Evolutionary conservation across 2,113 vertebrate genomes (phyloP).

Genomic region (Oryzias celebensis): DNA sequence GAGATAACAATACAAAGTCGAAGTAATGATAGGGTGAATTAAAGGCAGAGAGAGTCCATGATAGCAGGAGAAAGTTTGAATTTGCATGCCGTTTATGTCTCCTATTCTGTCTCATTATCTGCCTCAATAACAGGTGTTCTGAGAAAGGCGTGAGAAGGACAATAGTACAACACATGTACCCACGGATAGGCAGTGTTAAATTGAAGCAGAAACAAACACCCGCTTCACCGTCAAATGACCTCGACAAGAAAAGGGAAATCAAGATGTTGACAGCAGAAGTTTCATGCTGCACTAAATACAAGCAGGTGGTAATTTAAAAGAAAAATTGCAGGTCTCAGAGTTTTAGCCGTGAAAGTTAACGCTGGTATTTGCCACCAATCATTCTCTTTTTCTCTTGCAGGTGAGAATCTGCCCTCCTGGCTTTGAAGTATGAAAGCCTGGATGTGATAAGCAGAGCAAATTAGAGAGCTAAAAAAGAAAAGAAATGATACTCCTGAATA

Average conservation of each 20-base stretch:
- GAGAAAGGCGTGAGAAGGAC: constrained; percentile 22
- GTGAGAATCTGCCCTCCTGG: constrained; percentile 20
- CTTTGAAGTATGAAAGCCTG: constrained; percentile 22
- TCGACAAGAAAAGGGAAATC: constrained; percentile 46
- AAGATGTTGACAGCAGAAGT: constrained; percentile 8
- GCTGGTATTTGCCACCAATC: constrained; percentile 3
- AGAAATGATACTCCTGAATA: constrained; percentile 12
- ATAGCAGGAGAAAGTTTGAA: constrained; percentile 18
- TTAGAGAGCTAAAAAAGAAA: constrained; percentile 18
- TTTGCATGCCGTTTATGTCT: constrained; percentile 41
- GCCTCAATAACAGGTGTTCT: constrained; percentile 52
- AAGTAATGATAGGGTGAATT: constrained; percentile 45
- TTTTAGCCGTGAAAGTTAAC: background rate
- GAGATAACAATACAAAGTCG: constrained; percentile 42
- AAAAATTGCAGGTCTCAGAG: constrained; percentile 9
- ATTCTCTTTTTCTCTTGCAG: constrained; percentile 2
- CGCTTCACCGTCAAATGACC: constrained; percentile 41
- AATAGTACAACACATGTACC: constrained; percentile 49
- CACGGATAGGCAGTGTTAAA: constrained; percentile 55
- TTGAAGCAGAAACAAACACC: constrained; percentile 50
- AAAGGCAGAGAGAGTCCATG: constrained; percentile 23
- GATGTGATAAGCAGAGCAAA: constrained; percentile 29
- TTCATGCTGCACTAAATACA: constrained; percentile 5
- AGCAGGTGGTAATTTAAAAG: constrained; percentile 23
- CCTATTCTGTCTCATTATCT: constrained; percentile 47